Conservation (phyloP, 2,113 vertebrate genomes). For the human (Homo sapiens) region DNA sequence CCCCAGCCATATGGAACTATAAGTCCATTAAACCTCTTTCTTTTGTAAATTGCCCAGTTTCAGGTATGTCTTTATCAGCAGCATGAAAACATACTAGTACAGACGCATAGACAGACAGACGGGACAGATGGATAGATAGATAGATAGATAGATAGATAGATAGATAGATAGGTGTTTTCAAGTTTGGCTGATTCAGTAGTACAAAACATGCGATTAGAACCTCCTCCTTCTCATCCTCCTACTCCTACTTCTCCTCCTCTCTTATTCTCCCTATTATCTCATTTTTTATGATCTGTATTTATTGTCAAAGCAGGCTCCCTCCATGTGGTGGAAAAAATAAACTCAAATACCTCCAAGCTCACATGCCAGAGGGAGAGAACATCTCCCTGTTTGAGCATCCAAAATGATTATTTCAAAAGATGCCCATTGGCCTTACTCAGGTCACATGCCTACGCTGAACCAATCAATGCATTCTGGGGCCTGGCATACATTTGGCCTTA, state of each 20-base stretch:
- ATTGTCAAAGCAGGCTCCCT: background rate
- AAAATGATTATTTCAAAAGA: background rate
- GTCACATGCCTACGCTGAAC: background rate
- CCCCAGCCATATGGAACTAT: too few relatives aligned
- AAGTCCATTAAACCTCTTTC: too few relatives aligned
- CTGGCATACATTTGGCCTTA: background rate
- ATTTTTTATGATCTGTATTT: background rate
- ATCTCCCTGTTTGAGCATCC: background rate
- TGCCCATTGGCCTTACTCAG: background rate
- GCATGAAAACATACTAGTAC: too few relatives aligned
- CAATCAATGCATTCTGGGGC: background rate
- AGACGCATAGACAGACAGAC: too few relatives aligned
- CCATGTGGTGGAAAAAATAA: background rate
- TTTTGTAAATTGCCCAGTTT: too few relatives aligned
- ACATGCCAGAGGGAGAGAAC: background rate
- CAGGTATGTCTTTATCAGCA: too few relatives aligned
- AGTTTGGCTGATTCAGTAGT: background rate
- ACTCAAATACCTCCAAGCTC: background rate
- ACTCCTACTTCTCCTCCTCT: background rate
- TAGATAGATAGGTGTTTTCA: background rate
- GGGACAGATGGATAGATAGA: too few relatives aligned
- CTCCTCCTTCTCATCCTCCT: background rate
- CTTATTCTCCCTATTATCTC: background rate
- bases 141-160: background rate
- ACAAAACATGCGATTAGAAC: background rate